phyloP scores from a whole-genome alignment of 2,888 invertebrate species.

The Micropterix aruncella region DNA sequence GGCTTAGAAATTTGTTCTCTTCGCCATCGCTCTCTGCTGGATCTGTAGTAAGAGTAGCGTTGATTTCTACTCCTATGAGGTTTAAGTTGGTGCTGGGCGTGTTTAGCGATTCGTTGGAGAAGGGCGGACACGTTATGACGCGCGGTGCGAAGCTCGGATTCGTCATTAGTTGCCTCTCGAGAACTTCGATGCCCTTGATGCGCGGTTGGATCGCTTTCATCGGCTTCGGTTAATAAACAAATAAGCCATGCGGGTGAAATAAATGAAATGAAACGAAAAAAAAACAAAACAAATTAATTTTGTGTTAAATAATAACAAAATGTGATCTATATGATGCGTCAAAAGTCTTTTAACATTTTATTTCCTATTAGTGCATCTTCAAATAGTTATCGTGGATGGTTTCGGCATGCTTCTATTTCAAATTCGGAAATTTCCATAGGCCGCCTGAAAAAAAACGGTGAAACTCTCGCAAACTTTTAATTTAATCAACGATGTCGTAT shows the following conservation, averaged over 20 bases:
- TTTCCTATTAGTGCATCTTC: no score
- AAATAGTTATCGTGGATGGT: no score
- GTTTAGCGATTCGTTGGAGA: no score
- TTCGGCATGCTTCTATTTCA: no score
- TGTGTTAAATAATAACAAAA: no score
- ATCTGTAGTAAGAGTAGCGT: background rate
- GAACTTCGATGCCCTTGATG: conserved; percentile 31
- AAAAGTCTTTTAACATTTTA: no score
- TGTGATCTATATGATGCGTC: no score
- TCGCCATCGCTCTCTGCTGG: conserved; percentile 21
- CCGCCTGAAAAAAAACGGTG: no score
- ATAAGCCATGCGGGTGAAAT: conserved; percentile 13
- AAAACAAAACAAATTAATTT: conserved; percentile 18
- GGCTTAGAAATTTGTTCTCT: conserved; percentile 29
- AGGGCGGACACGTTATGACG: conserved; percentile 29
- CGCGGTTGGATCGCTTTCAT: conserved; percentile 38
- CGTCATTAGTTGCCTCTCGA: conserved; percentile 34
- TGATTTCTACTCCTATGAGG: background rate
- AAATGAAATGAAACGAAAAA: conserved; percentile 23
- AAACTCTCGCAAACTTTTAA: no score
- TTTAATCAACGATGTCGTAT: no score
- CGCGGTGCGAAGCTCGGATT: conserved; percentile 36
- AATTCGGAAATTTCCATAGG: no score
- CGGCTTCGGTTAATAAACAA: conserved; percentile 23
- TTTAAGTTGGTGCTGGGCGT: conserved; percentile 5